phyloP scores from a whole-genome alignment of 2,113 vertebrate genomes.

The Eonycteris spelaea region DNA sequence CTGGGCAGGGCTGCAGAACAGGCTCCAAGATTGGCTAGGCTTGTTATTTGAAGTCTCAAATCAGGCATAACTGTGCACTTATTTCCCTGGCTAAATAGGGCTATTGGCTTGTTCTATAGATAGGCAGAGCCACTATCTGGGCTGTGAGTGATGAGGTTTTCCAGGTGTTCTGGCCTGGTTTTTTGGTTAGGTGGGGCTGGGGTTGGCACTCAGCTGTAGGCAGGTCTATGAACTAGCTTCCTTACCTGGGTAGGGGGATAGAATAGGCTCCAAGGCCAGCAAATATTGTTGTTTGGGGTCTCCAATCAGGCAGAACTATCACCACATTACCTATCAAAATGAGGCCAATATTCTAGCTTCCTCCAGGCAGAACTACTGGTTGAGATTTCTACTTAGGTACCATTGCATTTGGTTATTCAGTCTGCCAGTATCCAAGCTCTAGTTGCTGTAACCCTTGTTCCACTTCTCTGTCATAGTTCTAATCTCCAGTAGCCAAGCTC shows the following conservation, averaged over 20 bases:
- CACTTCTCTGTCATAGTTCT: background rate
- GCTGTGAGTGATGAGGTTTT: background rate
- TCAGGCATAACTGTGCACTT: background rate
- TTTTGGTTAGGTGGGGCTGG: background rate
- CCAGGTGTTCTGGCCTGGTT: background rate
- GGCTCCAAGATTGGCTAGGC: background rate
- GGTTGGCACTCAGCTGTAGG: background rate
- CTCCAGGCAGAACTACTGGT: background rate
- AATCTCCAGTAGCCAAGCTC: background rate
- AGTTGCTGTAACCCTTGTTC: background rate
- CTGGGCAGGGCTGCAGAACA: background rate
- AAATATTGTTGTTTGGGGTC: background rate
- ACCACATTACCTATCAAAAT: background rate
- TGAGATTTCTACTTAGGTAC: background rate
- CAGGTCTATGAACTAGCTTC: background rate
- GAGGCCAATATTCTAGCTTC: background rate
- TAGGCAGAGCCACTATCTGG: background rate
- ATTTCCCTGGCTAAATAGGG: background rate
- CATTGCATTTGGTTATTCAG: background rate
- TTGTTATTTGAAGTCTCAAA: background rate
- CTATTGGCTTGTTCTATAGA: background rate
- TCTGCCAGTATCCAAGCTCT: background rate
- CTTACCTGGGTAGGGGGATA: fast-evolving
- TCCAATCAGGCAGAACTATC: background rate
- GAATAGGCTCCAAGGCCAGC: background rate